Percentiles rank a stretch among this genome's conserved stretches.
Conservation (phyloP, 1,140 invertebrate species). For the Nebria ingens region DNA sequence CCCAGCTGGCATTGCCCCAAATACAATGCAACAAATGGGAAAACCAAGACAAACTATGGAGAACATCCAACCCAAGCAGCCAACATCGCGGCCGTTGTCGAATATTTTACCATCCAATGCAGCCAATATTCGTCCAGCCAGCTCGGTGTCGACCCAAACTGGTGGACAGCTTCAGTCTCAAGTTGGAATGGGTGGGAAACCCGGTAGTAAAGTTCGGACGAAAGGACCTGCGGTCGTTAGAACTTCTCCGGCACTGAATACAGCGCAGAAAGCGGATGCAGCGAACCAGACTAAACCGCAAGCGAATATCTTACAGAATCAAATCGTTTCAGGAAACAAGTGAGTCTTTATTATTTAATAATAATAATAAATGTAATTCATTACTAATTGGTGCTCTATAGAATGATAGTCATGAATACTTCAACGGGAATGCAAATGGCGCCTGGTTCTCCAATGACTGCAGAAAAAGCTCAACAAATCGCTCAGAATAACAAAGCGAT, state of each 20-base stretch:
- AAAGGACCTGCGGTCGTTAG: constrained; percentile 42
- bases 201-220: constrained; percentile 35
- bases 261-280: constrained; percentile 51
- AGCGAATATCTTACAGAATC: constrained; percentile 33
- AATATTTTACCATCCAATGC: constrained; percentile 57
- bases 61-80: constrained; percentile 39
- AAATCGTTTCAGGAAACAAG: constrained; percentile 30
- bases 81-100: constrained; percentile 43
- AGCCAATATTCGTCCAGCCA: constrained; percentile 56
- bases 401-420: constrained; percentile 45
- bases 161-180: constrained; percentile 50
- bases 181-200: constrained; percentile 37
- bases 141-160: constrained; percentile 69
- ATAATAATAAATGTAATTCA: constrained; percentile 18
- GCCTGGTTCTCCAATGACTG: constrained; percentile 32
- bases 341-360: constrained; percentile 18
- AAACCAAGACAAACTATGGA: constrained; percentile 42
- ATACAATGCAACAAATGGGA: constrained; percentile 41
- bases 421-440: constrained; percentile 42
- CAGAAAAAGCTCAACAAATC: constrained; percentile 38
- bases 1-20: constrained; percentile 5
- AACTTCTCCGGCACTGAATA: constrained; percentile 46
- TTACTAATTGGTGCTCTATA: constrained; percentile 28
- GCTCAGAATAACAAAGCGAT: constrained; percentile 36
- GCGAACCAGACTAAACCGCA: constrained; percentile 55